phyloP scores from a whole-genome alignment of 2,797 vertebrate species.

The Australoheros facetus region DNA sequence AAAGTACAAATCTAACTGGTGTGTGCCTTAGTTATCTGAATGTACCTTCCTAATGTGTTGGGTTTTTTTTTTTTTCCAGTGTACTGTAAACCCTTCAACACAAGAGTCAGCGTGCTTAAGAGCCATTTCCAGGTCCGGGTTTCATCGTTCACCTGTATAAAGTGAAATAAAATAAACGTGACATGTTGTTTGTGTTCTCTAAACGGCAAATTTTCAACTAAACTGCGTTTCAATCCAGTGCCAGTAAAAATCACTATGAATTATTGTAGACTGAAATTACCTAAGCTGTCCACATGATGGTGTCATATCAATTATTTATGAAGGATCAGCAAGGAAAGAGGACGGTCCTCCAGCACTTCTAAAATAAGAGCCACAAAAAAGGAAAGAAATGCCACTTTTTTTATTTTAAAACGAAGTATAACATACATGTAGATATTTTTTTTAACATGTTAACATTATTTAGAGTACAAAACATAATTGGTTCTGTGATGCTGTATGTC shows the following conservation, averaged over 20 bases:
- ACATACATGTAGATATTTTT: not conserved
- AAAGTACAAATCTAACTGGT: conserved; percentile 41
- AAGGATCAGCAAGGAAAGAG: not conserved
- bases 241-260: not conserved
- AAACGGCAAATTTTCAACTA: not conserved
- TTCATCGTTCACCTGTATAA: conserved; percentile 17
- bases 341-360: not conserved
- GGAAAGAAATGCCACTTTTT: not conserved
- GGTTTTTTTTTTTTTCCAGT: not conserved
- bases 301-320: conserved; percentile 40
- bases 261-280: conserved; percentile 46
- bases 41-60: conserved; percentile 32
- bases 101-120: not conserved
- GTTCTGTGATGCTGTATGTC: not conserved
- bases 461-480: not conserved
- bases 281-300: conserved; percentile 70
- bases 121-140: conserved; percentile 1
- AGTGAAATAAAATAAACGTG: conserved; percentile 39
- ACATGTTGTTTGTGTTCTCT: conserved; percentile 23
- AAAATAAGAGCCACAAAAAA: not conserved
- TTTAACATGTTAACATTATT: not conserved
- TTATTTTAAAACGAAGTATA: not conserved
- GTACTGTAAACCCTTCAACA: conserved; percentile 27
- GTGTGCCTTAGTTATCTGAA: conserved; percentile 68
- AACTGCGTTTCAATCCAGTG: not conserved